These are phyloP conservation scores for Sylvia atricapilla DNA, from an alignment of 2,113 vertebrate species.

Conservation along the genomic window DNA sequence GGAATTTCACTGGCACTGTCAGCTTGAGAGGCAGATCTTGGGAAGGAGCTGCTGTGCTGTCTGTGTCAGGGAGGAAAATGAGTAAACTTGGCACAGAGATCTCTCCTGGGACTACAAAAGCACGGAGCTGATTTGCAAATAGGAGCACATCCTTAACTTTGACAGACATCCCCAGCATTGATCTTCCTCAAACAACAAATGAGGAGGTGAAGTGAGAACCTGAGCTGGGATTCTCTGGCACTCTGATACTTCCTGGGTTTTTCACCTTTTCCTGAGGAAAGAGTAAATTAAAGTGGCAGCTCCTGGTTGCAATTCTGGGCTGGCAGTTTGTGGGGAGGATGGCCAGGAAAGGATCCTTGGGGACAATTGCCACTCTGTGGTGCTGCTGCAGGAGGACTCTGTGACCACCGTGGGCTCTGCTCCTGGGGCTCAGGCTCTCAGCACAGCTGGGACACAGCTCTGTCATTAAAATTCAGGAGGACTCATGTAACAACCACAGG, in stretches of 20 bases:
- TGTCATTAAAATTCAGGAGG: too few relatives aligned
- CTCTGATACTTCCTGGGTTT: background rate
- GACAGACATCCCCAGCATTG: background rate
- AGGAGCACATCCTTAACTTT: background rate
- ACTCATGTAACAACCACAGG: too few relatives aligned
- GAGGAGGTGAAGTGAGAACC: background rate
- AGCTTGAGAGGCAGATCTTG: background rate
- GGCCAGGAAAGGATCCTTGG: background rate
- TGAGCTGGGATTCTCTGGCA: background rate
- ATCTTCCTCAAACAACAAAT: background rate
- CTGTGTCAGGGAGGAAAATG: background rate
- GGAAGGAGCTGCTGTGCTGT: background rate
- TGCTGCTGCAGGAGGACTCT: background rate
- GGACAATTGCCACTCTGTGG: background rate
- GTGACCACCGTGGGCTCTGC: background rate
- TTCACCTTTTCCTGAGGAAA: background rate
- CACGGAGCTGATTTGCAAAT: background rate
- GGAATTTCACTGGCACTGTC: background rate
- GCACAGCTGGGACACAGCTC: background rate
- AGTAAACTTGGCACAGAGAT: background rate
- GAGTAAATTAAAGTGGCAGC: background rate
- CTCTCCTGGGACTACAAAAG: background rate
- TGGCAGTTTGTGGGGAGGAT: background rate
- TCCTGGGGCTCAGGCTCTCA: accelerated
- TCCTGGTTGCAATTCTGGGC: background rate